phyloP scores from a whole-genome alignment of 1,140 invertebrate species.

The Anastrepha ludens region DNA sequence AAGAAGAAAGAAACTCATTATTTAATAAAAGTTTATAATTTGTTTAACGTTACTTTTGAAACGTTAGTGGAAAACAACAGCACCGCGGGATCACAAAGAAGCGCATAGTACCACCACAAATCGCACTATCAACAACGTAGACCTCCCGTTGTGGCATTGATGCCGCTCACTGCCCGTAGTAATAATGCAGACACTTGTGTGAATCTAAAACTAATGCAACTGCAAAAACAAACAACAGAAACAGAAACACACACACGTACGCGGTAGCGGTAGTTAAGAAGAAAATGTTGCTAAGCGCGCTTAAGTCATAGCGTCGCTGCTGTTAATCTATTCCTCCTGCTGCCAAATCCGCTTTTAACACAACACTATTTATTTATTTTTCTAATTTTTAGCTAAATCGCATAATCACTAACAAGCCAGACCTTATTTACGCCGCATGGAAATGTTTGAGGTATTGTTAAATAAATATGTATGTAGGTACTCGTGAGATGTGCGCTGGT shows the following conservation, averaged over 20 bases:
- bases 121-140: not conserved
- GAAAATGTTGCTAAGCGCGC: not conserved
- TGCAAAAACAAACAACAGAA: not conserved
- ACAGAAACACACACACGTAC: not conserved
- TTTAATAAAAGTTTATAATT: constrained; percentile 37
- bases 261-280: not conserved
- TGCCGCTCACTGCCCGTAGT: not conserved
- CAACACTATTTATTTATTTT: not conserved
- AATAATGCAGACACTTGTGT: constrained; percentile 24
- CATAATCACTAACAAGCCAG: not conserved
- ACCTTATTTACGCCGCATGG: not conserved
- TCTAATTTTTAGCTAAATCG: constrained; percentile 44
- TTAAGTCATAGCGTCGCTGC: not conserved
- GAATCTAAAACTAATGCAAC: not conserved
- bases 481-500: not conserved
- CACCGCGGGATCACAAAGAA: not conserved
- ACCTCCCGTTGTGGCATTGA: constrained; percentile 13
- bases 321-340: constrained; percentile 5
- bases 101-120: not conserved
- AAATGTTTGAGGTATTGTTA: constrained; percentile 26
- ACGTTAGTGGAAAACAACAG: not conserved
- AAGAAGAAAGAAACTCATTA: constrained; percentile 14
- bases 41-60: constrained; percentile 26
- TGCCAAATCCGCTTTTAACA: not conserved
- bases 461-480: not conserved